A percentile compares a stretch with the other conserved stretches of the same genome.
phyloP scores from a whole-genome alignment of 92 coral and sea anemone genomes.

The Zoanthus gigantus region DNA sequence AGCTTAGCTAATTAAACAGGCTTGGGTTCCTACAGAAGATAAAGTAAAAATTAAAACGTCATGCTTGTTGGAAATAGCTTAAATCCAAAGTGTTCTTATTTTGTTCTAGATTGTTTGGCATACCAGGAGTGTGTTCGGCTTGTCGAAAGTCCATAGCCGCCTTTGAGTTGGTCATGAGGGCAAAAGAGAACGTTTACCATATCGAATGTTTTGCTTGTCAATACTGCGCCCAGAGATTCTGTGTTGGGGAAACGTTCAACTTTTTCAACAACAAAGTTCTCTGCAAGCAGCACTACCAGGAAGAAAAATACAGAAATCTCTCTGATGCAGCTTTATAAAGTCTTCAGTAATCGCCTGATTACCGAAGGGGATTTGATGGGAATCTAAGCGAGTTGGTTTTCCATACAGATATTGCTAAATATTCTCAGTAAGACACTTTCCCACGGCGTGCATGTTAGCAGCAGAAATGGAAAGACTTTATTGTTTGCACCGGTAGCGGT shows the following conservation, averaged over 20 bases:
- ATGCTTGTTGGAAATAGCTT: neutral
- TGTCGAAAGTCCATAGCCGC: conserved; percentile 89
- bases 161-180: conserved; percentile 90
- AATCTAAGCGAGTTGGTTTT: neutral
- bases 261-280: conserved; percentile 89
- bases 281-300: conserved; percentile 81
- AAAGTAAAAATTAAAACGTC: too few relatives aligned
- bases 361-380: neutral
- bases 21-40: too few relatives aligned
- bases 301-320: conserved; percentile 58
- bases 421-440: neutral
- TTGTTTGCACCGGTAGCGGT: neutral
- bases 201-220: conserved; percentile 93
- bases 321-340: conserved; percentile 16
- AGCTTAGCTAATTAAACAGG: too few relatives aligned
- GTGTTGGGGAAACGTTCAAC: conserved; percentile 85
- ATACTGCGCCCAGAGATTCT: conserved; percentile 82
- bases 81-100: neutral
- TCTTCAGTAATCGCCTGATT: neutral
- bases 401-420: neutral
- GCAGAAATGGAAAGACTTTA: neutral
- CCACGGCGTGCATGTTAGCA: neutral
- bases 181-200: conserved; percentile 84
- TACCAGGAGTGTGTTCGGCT: conserved; percentile 85
- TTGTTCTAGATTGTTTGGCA: conserved; percentile 75